phyloP scores from a whole-genome alignment of 2,888 invertebrate genomes.

The Gerris lacustris region DNA sequence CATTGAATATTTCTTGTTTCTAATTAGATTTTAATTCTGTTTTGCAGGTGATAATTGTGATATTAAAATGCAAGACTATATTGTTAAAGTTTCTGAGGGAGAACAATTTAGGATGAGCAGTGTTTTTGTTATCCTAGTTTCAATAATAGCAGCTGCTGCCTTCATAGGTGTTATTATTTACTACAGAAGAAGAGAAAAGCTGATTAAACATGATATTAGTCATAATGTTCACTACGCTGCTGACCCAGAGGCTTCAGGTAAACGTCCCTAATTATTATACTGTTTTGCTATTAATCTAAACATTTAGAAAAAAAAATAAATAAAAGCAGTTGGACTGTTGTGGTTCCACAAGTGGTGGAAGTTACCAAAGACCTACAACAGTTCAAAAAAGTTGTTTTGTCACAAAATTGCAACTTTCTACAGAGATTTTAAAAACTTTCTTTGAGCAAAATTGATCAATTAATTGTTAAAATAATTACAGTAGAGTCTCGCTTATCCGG shows the following conservation, averaged over 20 bases:
- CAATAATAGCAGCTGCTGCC: conserved; percentile 37
- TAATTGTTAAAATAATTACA: too few relatives aligned
- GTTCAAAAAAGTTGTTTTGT: too few relatives aligned
- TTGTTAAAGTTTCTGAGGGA: conserved; percentile 18
- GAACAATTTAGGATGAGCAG: conserved; percentile 39
- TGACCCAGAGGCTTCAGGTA: conserved; percentile 56
- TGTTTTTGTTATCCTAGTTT: conserved; percentile 53
- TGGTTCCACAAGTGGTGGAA: too few relatives aligned
- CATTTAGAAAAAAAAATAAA: too few relatives aligned
- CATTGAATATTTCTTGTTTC: too few relatives aligned
- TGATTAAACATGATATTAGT: conserved; percentile 74
- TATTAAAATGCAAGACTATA: conserved; percentile 20
- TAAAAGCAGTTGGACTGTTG: too few relatives aligned
- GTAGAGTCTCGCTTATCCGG: too few relatives aligned
- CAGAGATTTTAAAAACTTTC: too few relatives aligned
- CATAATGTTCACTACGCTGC: conserved; percentile 71
- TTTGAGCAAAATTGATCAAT: too few relatives aligned
- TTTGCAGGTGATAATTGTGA: conserved; percentile 55
- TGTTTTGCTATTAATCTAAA: too few relatives aligned
- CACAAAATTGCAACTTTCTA: too few relatives aligned
- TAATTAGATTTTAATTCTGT: conserved; percentile 7
- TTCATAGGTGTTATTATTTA: conserved; percentile 50
- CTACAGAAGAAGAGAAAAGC: conserved; percentile 65
- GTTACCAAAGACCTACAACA: too few relatives aligned
- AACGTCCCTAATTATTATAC: conserved; percentile 13